Conservation (phyloP, 2,888 invertebrate species). For the Drosophila meridionalis region DNA sequence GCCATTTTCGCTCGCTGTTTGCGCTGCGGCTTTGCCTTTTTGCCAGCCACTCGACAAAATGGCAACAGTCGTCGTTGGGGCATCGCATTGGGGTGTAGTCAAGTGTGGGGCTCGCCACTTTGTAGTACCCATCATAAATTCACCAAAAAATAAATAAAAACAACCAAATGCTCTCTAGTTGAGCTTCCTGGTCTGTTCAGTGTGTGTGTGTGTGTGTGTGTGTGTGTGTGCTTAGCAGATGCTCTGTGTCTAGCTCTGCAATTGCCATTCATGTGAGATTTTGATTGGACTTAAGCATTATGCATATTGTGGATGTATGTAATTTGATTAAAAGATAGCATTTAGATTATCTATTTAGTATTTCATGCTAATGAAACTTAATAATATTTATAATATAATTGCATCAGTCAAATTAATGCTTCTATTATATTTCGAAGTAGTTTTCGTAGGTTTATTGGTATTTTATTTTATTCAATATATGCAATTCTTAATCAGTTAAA, state of each 20-base stretch:
- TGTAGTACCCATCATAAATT: constrained; percentile 69
- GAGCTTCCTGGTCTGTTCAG: not conserved
- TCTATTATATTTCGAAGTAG: no score
- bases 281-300: not conserved
- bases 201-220: not conserved
- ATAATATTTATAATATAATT: no score
- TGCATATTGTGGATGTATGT: not conserved
- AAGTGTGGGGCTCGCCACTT: constrained; percentile 13
- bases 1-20: constrained; percentile 71
- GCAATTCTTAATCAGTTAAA: no score
- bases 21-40: constrained; percentile 52
- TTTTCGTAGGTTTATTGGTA: no score
- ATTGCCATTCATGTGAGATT: not conserved
- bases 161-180: constrained; percentile 12
- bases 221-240: not conserved
- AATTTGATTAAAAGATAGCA: not conserved
- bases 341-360: not conserved
- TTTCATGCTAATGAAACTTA: not conserved
- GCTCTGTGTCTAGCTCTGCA: not conserved
- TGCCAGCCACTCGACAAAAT: constrained; percentile 38
- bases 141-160: constrained; percentile 23
- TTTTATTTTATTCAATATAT: no score
- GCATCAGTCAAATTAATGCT: no score
- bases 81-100: not conserved
- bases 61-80: not conserved